phyloP scores from a whole-genome alignment of 2,888 invertebrate species.

The Caenorhabditis uteleia region DNA sequence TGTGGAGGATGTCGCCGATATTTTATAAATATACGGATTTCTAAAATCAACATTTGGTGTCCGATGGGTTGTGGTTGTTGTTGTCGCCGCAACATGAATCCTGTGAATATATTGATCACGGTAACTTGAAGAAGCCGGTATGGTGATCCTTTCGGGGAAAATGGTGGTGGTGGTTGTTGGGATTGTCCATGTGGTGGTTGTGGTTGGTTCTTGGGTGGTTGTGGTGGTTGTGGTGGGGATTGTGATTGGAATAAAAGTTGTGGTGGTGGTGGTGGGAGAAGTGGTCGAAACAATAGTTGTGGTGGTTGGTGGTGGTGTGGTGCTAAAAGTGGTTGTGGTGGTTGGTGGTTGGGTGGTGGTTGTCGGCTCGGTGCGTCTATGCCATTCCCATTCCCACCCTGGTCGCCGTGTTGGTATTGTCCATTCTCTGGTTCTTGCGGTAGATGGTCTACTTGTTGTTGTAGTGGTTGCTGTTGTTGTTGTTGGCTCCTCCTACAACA shows the following conservation, averaged over 20 bases:
- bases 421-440: no score
- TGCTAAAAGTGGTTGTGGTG: background rate
- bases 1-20: conserved; percentile 21
- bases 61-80: conserved; percentile 18
- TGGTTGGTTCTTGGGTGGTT: background rate
- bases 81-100: conserved; percentile 5
- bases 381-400: no score
- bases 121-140: conserved; percentile 14
- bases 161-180: background rate
- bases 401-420: no score
- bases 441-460: background rate
- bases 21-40: conserved; percentile 18
- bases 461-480: background rate
- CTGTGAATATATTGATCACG: background rate
- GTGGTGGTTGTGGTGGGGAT: background rate
- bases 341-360: background rate
- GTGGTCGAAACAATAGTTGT: conserved; percentile 3
- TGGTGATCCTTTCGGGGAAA: conserved; percentile 17
- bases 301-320: conserved; percentile 3
- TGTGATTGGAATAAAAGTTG: conserved; percentile 6
- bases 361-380: no score
- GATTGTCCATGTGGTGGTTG: conserved; percentile 5
- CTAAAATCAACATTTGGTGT: no score
- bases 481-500: background rate
- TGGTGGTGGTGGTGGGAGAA: background rate